These are phyloP conservation scores for Ciconia nigra DNA, from an alignment of 2,797 vertebrate genomes.

Conservation along the genomic window DNA sequence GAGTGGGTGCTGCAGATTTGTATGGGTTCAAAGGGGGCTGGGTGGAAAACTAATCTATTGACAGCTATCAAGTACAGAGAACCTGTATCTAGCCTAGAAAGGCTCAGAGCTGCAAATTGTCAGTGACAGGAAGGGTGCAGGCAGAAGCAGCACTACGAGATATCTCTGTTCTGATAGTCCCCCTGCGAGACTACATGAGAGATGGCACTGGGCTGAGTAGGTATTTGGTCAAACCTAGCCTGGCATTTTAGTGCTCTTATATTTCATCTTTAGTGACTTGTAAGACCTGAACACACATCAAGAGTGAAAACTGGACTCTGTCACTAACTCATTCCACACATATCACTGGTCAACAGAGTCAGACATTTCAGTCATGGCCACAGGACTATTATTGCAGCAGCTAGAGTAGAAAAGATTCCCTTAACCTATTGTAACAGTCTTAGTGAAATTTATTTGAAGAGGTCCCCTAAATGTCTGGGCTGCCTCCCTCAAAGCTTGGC, in stretches of 20 bases:
- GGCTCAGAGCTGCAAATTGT: background rate
- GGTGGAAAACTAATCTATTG: background rate
- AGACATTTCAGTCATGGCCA: background rate
- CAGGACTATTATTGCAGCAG: background rate
- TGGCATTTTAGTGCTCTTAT: background rate
- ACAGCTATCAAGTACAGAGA: background rate
- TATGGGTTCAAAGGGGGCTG: background rate
- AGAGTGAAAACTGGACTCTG: background rate
- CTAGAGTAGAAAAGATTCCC: background rate
- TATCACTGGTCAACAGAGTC: background rate
- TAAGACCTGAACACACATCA: background rate
- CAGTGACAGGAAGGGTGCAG: background rate
- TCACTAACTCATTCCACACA: background rate
- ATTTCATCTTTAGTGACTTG: background rate
- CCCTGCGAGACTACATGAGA: background rate
- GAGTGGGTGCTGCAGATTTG: background rate
- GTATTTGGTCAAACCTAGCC: background rate
- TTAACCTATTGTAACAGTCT: background rate
- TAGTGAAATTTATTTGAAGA: background rate
- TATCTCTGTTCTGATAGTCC: background rate
- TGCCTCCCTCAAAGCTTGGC: background rate
- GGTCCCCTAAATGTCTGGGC: background rate
- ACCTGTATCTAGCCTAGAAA: background rate
- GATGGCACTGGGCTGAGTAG: background rate
- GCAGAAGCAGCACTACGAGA: background rate